These are phyloP conservation scores for Pseudois nayaur DNA, from an alignment of 2,113 vertebrate species.

Conservation along the genomic window DNA sequence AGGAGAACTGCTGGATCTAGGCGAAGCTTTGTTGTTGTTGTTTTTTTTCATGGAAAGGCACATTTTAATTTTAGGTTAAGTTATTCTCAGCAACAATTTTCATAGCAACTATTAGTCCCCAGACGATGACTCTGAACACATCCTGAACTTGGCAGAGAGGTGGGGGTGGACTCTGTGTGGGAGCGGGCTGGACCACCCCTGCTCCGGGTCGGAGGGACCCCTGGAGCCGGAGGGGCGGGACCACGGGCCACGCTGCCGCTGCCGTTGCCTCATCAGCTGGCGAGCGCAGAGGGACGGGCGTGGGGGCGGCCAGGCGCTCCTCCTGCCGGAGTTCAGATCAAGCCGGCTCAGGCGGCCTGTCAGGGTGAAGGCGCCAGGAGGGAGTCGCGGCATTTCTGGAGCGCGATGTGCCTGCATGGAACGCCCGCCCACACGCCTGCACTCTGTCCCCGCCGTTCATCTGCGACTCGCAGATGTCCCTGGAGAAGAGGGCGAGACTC, in stretches of 20 bases:
- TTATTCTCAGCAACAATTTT: conserved; percentile 49
- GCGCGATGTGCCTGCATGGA: fast-evolving
- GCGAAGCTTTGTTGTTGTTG: neutral
- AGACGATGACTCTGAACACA: neutral
- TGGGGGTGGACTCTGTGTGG: neutral
- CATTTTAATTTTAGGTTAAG: conserved; percentile 60
- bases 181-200: neutral
- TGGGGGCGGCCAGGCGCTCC: too few species aligned
- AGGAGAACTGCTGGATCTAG: neutral
- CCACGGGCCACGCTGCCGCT: neutral
- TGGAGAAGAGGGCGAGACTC: neutral
- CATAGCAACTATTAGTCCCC: conserved; percentile 49
- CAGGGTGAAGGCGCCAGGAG: fast-evolving
- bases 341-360: fast-evolving
- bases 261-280: neutral
- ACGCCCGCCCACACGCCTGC: neutral
- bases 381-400: neutral
- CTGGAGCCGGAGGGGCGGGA: fast-evolving
- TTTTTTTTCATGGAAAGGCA: neutral
- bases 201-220: fast-evolving
- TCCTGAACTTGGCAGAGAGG: neutral
- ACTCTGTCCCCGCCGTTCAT: neutral
- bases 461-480: neutral
- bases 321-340: neutral
- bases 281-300: neutral